Base-by-base conservation (phyloP, 2,888 invertebrate genomes). In the Scaptodrosophila latifasciaeformis region DNA sequence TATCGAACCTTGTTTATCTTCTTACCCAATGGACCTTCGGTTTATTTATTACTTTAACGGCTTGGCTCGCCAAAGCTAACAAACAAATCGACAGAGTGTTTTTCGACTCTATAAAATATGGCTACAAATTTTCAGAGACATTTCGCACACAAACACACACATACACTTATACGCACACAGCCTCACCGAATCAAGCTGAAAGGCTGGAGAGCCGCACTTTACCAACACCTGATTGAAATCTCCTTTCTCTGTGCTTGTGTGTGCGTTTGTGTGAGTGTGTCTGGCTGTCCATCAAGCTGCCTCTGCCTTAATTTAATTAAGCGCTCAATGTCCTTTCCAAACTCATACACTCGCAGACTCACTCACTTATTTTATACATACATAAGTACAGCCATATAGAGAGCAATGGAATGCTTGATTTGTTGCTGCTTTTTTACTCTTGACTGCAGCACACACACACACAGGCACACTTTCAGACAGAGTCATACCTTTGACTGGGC, bases 271-370 rank as follows among this genome's bases (percentile, higher is more conserved):
- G 24, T n/a, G n/a, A n/a, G 48, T 15, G 31, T 76, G 80, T 74
- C 74, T 80, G 63, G 78, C 80, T 80, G 78, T 77, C 77, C 80
- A 80, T 75, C 74, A 77, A 70, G 63, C 47, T 61, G 59, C 60
- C 78, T 3, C 7, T 62, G 60, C 60, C 78, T 75, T 76, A 76
- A 76, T 76, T 80, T 70, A 76, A 76, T 76, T 76, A 80, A 69
- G 81, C 78, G 67, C 76, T 78, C 76, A 74, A 81, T 74, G 75
- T 80, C 75, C 76, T 77, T 64, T 52, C 18, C 57, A 63, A 46
- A 57, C 54, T 56, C 27, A 61, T 18, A 62, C 45, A 59, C 30
- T 43, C 49, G 69, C 67, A n/a, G n/a, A n/a, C n/a, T n/a, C n/a
- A n/a, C n/a, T n/a, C n/a, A n/a, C n/a, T n/a, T n/a, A n/a, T n/a